Conservation (phyloP, 2,888 invertebrate species). For the Desoria tigrina region DNA sequence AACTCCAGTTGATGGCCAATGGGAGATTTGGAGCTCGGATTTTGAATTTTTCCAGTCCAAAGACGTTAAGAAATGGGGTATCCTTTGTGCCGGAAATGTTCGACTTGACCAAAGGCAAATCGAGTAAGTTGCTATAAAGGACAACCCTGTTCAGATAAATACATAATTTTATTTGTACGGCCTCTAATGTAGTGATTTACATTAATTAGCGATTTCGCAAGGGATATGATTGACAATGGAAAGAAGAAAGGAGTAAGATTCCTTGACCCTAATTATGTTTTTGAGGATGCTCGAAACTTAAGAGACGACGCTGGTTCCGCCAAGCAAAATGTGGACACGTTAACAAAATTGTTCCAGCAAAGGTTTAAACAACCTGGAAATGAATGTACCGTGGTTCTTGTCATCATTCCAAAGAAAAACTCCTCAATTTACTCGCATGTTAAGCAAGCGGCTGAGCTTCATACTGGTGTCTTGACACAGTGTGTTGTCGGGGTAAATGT, state of each 20-base stretch:
- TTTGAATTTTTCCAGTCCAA: slow-evolving; percentile 26
- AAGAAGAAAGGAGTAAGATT: slow-evolving; percentile 17
- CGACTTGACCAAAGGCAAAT: slow-evolving; percentile 5
- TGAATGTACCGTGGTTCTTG: slow-evolving; percentile 17
- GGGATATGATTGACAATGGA: slow-evolving; percentile 3
- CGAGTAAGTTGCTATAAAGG: slow-evolving; percentile 5
- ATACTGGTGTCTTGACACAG: slow-evolving; percentile 55
- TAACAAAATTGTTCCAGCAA: neutral
- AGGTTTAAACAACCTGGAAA: neutral
- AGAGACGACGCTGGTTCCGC: slow-evolving; percentile 2
- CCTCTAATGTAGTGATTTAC: neutral
- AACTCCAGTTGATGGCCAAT: slow-evolving; percentile 30
- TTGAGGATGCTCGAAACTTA: neutral
- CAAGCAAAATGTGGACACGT: slow-evolving; percentile 4
- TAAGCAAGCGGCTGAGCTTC: slow-evolving; percentile 40
- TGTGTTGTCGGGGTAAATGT: slow-evolving; percentile 54
- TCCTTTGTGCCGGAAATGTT: slow-evolving; percentile 25
- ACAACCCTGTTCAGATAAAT: neutral
- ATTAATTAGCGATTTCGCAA: neutral
- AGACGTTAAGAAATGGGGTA: slow-evolving; percentile 34
- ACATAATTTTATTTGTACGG: too few relatives aligned
- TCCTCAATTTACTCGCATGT: slow-evolving; percentile 24
- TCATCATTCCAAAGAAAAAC: slow-evolving; percentile 22
- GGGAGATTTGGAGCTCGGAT: slow-evolving; percentile 41
- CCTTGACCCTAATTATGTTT: neutral